These are phyloP conservation scores for Stratiomys singularior DNA, from an alignment of 2,888 invertebrate genomes.

Conservation along the genomic window DNA sequence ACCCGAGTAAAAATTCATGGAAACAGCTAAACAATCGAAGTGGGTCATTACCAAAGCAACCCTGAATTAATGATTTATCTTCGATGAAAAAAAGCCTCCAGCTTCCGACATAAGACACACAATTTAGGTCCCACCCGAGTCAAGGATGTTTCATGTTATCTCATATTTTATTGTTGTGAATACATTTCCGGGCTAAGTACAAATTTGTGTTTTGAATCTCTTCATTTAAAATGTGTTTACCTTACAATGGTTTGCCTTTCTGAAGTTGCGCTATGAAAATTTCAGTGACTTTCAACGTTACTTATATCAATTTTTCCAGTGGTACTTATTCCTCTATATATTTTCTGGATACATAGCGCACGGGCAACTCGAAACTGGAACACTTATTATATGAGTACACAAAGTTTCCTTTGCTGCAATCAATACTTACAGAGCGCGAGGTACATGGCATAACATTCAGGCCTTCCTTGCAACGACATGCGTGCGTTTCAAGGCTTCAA, in stretches of 20 bases:
- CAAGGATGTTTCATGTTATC: too few species aligned
- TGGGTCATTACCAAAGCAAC: too few species aligned
- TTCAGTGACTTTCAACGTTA: conserved; percentile 6
- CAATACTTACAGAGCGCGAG: conserved; percentile 23
- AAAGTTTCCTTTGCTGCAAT: conserved; percentile 25
- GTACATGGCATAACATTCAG: conserved; percentile 21
- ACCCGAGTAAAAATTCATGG: too few species aligned
- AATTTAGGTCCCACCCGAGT: too few species aligned
- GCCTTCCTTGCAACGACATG: conserved; percentile 16
- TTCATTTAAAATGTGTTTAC: neutral
- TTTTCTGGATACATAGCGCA: neutral
- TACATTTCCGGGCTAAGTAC: neutral
- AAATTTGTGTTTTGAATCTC: neutral
- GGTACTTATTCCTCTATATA: neutral
- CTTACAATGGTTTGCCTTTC: neutral
- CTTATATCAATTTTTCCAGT: neutral
- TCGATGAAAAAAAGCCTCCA: too few species aligned
- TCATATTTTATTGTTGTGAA: too few species aligned
- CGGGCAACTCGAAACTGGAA: conserved; percentile 12
- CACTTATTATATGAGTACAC: conserved; percentile 1
- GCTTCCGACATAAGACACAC: too few species aligned
- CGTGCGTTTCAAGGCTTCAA: conserved; percentile 42
- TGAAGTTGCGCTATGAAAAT: neutral
- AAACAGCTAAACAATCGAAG: too few species aligned
- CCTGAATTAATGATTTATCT: too few species aligned